A percentile compares a stretch with the other conserved stretches of the same genome.
Evolutionary conservation across 2,113 vertebrate species (phyloP).

Genomic region (Paradoxurus hermaphroditus): DNA sequence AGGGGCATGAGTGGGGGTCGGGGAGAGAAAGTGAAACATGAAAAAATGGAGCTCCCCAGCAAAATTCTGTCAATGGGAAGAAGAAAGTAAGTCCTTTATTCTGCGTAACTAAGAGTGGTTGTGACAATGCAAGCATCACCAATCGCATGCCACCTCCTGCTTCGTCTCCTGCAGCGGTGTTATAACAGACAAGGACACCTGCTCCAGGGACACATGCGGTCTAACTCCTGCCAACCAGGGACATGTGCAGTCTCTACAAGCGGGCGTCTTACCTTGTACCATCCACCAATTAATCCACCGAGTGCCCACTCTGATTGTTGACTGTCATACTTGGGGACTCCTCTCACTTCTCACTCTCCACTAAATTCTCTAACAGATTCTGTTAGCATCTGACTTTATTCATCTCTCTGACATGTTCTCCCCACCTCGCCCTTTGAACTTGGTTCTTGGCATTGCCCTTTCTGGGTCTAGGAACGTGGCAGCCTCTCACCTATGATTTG

Average conservation of each 20-base stretch:
- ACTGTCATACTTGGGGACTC: rapidly evolving
- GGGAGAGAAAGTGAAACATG: not conserved
- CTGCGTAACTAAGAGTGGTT: not conserved
- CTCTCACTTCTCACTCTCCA: too few relatives aligned
- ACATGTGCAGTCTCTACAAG: too few relatives aligned
- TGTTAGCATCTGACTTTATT: not conserved
- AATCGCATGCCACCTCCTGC: not conserved
- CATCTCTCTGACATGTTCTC: not conserved
- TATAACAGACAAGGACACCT: rapidly evolving
- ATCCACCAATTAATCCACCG: rapidly evolving
- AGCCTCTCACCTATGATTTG: not conserved
- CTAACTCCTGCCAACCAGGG: not conserved
- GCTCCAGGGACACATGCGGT: rapidly evolving
- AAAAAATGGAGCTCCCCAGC: not conserved
- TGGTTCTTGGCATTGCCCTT: not conserved
- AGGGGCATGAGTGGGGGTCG: too few relatives aligned
- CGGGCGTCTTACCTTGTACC: not conserved
- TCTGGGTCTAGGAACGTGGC: not conserved
- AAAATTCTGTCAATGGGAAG: not conserved
- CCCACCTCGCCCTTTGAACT: not conserved
- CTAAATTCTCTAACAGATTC: not conserved
- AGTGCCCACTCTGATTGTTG: not conserved
- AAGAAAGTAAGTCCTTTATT: not conserved
- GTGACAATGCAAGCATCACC: not conserved
- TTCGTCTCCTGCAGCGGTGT: rapidly evolving